Percentiles rank a stretch among this genome's conserved stretches.
phyloP scores from a whole-genome alignment of 2,888 invertebrate species.

The Parthenolecanium corni region DNA sequence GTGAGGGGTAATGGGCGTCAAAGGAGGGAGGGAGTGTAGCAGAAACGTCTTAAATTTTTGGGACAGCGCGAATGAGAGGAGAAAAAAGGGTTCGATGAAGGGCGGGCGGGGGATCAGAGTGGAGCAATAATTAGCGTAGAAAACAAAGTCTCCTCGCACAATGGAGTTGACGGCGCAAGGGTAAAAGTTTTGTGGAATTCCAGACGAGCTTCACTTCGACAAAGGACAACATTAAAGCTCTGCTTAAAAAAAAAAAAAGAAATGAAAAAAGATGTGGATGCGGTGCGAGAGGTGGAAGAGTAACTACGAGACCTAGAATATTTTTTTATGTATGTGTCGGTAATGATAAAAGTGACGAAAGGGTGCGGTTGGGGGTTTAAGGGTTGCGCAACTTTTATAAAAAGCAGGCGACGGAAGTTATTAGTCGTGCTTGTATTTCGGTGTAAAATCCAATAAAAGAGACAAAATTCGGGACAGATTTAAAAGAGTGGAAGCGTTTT shows the following conservation, averaged over 20 bases:
- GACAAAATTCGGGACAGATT: slow-evolving; percentile 24
- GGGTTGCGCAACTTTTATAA: slow-evolving; percentile 11
- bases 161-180: slow-evolving; percentile 19
- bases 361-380: slow-evolving; percentile 10
- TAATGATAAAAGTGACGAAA: too few relatives aligned
- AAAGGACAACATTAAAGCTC: slow-evolving; percentile 21
- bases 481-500: not conserved
- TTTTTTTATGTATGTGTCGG: too few relatives aligned
- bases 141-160: slow-evolving; percentile 24
- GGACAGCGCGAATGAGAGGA: not conserved
- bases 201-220: slow-evolving; percentile 23
- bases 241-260: not conserved
- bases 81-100: not conserved
- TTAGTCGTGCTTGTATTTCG: slow-evolving; percentile 19
- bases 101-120: slow-evolving; percentile 1
- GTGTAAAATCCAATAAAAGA: slow-evolving; percentile 24
- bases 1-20: not conserved
- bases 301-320: too few relatives aligned
- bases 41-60: not conserved
- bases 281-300: not conserved
- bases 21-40: not conserved
- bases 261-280: slow-evolving; percentile 7
- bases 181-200: slow-evolving; percentile 26
- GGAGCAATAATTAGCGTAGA: slow-evolving; percentile 21
- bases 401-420: slow-evolving; percentile 13